Conservation (phyloP, 2,797 vertebrate species). For the Chaunax sp. region DNA sequence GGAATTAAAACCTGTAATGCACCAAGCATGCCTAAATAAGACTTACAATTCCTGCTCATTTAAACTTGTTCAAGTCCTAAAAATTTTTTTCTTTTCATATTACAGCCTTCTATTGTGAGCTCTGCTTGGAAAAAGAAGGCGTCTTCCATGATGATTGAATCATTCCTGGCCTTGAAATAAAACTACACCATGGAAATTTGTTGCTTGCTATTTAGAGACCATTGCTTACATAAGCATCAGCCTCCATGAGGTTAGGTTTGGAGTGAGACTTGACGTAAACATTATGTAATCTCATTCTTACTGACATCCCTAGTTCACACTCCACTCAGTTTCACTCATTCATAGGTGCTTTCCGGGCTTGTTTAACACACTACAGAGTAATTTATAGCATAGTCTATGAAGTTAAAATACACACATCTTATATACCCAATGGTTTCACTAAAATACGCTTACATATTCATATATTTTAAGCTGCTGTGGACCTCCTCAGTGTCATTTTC, state of each 20-base stretch:
- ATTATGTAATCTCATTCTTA: constrained; percentile 21
- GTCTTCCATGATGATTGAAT: constrained; percentile 35
- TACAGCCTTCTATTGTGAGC: constrained; percentile 30
- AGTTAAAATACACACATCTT: no score
- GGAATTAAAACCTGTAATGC: constrained; percentile 2
- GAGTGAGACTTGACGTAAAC: constrained; percentile 10
- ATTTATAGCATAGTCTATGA: no score
- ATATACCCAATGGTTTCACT: no score
- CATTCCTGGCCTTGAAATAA: constrained; percentile 42
- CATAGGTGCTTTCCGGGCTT: constrained; percentile 10
- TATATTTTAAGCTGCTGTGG: constrained; percentile 13
- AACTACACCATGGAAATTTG: constrained; percentile 23
- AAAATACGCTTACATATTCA: neutral
- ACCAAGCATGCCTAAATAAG: neutral
- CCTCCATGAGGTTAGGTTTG: neutral
- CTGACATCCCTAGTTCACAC: constrained; percentile 20
- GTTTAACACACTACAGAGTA: constrained; percentile 7
- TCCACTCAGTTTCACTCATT: constrained; percentile 15
- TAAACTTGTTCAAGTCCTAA: neutral
- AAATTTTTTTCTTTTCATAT: constrained; percentile 30
- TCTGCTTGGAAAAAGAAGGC: constrained; percentile 25
- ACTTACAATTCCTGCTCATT: neutral
- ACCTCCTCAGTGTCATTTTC: no score
- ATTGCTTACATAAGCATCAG: constrained; percentile 30
- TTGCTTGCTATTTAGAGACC: constrained; percentile 25